phyloP scores from a whole-genome alignment of 2,888 invertebrate genomes.

The Dicyrtomina minuta region DNA sequence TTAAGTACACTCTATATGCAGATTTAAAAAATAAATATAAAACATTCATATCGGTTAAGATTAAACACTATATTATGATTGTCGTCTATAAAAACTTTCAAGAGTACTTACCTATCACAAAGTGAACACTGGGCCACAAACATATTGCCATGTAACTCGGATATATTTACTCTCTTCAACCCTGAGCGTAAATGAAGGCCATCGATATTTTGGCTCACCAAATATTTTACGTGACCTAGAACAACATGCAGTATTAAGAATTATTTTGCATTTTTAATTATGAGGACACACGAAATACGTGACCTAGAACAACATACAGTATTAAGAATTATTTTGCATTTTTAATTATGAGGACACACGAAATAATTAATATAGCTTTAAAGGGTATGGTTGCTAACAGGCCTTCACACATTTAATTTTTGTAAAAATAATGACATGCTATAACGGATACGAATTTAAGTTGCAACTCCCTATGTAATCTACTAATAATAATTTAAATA shows the following conservation, averaged over 20 bases:
- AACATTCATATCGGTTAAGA: too few species aligned
- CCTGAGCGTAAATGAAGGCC: conserved; percentile 93
- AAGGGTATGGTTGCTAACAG: too few species aligned
- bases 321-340: too few species aligned
- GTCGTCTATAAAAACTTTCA: too few species aligned
- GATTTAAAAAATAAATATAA: too few species aligned
- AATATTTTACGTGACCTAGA: conserved; percentile 72
- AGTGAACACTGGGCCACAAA: conserved; percentile 89
- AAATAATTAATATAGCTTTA: conserved; percentile 58
- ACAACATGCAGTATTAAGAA: conserved; percentile 18
- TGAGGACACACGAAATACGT: background rate
- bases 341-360: background rate
- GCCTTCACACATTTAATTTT: too few species aligned
- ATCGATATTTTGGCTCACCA: conserved; percentile 97
- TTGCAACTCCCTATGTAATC: too few species aligned
- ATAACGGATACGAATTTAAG: too few species aligned
- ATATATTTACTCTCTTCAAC: conserved; percentile 72
- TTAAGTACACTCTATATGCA: too few species aligned
- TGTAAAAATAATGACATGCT: too few species aligned
- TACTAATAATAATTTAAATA: too few species aligned
- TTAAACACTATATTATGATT: too few species aligned
- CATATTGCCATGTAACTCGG: conserved; percentile 98
- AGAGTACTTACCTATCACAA: conserved; percentile 70
- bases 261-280: background rate
- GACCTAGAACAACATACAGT: conserved; percentile 57